phyloP scores from a whole-genome alignment of 2,797 vertebrate genomes.

The Distichodus sexfasciatus region DNA sequence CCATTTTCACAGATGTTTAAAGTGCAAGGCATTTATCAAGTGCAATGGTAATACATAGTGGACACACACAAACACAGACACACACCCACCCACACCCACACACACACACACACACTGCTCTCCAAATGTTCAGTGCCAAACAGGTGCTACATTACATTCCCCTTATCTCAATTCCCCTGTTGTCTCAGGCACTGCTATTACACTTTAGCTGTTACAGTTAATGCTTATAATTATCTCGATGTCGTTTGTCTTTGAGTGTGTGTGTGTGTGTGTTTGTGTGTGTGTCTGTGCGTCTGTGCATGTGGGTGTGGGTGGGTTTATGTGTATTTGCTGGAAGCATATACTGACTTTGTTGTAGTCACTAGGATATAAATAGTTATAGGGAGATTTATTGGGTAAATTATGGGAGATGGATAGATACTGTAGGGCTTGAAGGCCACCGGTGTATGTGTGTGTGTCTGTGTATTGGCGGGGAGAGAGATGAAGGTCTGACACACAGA shows the following conservation, averaged over 20 bases:
- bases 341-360: background rate
- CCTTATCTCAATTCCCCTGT: background rate
- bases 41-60: background rate
- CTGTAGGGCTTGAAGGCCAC: background rate
- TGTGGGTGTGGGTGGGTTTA: background rate
- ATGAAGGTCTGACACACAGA: too few relatives aligned
- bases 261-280: background rate
- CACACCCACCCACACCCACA: slow-evolving; percentile 5
- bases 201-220: background rate
- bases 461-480: background rate
- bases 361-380: slow-evolving; percentile 16
- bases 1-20: slow-evolving; percentile 15
- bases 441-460: background rate
- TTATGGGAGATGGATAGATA: slow-evolving; percentile 7
- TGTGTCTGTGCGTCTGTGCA: background rate
- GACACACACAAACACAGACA: background rate
- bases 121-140: background rate
- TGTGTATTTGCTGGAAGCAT: background rate
- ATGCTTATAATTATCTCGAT: too few relatives aligned
- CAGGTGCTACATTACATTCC: background rate
- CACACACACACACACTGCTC: background rate
- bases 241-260: background rate
- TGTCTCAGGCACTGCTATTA: background rate
- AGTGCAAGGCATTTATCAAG: slow-evolving; percentile 9
- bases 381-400: slow-evolving; percentile 3